These are phyloP conservation scores for Psittacara wagleri DNA, from an alignment of 2,113 vertebrate genomes.

Conservation along the genomic window DNA sequence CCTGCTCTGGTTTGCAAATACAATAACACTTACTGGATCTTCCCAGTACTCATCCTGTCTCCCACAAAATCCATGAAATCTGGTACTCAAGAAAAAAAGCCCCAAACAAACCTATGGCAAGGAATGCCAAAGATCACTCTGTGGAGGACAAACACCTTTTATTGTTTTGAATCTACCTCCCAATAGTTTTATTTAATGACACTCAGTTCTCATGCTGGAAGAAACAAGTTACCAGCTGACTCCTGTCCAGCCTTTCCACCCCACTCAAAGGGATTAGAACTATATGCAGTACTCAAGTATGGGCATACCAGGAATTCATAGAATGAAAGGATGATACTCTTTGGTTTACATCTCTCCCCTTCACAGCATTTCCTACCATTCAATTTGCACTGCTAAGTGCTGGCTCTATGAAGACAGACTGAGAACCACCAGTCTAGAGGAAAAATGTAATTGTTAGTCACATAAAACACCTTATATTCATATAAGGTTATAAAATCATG, in stretches of 20 bases:
- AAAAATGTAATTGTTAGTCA: neutral
- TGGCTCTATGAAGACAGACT: neutral
- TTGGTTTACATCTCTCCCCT: neutral
- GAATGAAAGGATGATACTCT: neutral
- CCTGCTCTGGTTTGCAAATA: neutral
- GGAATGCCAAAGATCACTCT: neutral
- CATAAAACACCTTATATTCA: neutral
- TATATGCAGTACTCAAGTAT: neutral
- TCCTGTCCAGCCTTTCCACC: neutral
- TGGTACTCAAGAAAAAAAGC: neutral
- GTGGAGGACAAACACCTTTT: neutral
- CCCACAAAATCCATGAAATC: neutral
- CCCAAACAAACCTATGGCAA: neutral
- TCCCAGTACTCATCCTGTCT: neutral
- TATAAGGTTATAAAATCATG: neutral
- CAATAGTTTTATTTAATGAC: neutral
- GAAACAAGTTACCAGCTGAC: neutral
- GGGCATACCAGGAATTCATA: neutral
- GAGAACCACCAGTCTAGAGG: neutral
- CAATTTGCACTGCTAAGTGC: neutral
- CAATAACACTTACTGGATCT: neutral
- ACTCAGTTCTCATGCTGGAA: neutral
- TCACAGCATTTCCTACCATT: neutral
- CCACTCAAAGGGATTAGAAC: neutral
- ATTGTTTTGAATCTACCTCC: neutral